phyloP scores from a whole-genome alignment of 2,888 invertebrate species.

The Carabus problematicus region DNA sequence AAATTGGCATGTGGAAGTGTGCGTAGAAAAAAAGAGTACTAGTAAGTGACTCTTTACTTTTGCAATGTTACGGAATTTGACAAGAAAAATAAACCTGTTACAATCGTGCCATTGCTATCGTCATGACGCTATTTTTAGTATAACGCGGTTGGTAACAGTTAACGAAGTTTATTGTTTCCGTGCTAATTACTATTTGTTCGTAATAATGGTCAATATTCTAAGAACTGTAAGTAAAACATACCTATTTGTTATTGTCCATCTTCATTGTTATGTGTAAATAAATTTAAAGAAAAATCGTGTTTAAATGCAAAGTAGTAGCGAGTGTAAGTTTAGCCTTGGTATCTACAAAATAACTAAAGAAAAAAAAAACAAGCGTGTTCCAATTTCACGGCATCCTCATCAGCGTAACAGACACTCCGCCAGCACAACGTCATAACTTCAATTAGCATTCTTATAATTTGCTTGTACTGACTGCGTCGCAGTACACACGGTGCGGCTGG shows the following conservation, averaged over 20 bases:
- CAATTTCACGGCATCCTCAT: slow-evolving; percentile 16
- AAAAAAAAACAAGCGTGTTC: slow-evolving; percentile 4
- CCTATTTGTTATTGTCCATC: slow-evolving; percentile 1
- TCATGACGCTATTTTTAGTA: neutral
- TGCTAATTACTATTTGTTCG: slow-evolving; percentile 5
- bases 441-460: no score
- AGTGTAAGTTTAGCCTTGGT: no score
- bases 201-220: neutral
- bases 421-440: slow-evolving; percentile 6
- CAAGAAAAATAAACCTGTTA: no score
- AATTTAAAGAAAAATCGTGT: neutral
- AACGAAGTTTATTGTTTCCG: neutral
- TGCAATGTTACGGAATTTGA: neutral
- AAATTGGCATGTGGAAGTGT: no score
- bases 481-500: neutral
- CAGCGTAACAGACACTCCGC: slow-evolving; percentile 3
- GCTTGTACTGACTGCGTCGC: neutral
- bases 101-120: no score
- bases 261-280: no score
- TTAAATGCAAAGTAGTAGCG: neutral
- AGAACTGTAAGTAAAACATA: neutral
- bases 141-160: neutral
- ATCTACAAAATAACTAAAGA: neutral
- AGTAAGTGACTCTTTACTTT: slow-evolving; percentile 10
- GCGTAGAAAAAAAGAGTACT: no score